phyloP scores from a whole-genome alignment of 2,888 invertebrate genomes.

The Perithous albicinctus region DNA sequence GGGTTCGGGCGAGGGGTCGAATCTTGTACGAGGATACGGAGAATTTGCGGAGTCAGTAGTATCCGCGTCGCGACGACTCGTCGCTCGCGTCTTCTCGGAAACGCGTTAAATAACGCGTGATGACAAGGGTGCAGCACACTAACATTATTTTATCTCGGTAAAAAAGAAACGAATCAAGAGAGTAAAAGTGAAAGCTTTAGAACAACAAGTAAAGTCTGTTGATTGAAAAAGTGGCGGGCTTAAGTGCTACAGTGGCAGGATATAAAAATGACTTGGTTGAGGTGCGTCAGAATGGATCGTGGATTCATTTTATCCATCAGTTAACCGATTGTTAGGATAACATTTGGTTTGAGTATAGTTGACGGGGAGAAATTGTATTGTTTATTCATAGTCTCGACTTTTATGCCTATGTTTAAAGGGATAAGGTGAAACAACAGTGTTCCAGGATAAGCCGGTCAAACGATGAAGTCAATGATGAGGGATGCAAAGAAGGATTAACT shows the following conservation, averaged over 20 bases:
- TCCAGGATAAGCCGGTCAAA: not conserved
- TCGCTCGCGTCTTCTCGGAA: slow-evolving; percentile 33
- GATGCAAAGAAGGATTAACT: not conserved
- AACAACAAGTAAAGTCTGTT: not conserved
- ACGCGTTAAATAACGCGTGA: slow-evolving; percentile 66
- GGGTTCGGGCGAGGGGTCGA: slow-evolving; percentile 69
- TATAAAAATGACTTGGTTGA: not conserved
- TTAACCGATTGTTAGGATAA: not conserved
- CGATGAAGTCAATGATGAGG: not conserved
- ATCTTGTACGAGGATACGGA: slow-evolving; percentile 77
- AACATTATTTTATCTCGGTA: not conserved
- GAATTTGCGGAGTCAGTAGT: slow-evolving; percentile 80
- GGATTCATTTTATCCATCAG: not conserved
- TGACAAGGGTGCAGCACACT: slow-evolving; percentile 50
- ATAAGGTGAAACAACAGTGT: not conserved
- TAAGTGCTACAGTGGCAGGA: not conserved
- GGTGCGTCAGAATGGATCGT: not conserved
- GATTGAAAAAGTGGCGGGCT: not conserved
- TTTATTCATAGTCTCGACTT: not conserved
- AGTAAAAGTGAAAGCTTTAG: not conserved
- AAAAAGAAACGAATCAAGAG: slow-evolving; percentile 2
- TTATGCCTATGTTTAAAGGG: not conserved
- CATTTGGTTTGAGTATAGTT: not conserved
- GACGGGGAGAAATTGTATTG: not conserved
- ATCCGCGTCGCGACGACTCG: slow-evolving; percentile 79